Base-by-base conservation (phyloP, 2,113 vertebrate species). In the Desmodus rotundus region DNA sequence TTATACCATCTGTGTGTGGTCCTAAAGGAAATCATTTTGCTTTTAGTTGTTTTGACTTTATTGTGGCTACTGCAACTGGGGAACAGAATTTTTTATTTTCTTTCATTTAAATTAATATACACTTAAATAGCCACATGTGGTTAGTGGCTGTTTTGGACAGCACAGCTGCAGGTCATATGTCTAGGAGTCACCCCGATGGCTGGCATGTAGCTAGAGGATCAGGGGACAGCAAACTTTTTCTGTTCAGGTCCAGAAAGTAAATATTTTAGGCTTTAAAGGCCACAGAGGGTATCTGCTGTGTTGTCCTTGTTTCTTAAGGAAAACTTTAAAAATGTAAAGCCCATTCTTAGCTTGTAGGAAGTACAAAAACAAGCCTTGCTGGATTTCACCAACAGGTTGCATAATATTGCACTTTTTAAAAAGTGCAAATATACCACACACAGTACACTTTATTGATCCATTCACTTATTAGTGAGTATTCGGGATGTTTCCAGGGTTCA, bases 91-190 rank as follows among this genome's bases (percentile, higher is more conserved):
- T 90, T 11, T 76, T 17, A 7, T 76, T 82, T 86, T 91, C 54
- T 81, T 89, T 87, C 85, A 90, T 84, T 93, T 76, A 80, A 68
- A 74, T 43, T 67, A 93, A 85, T 68, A 77, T 38, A 95, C 88
- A 41, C 26, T 84, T 68, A 65, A 96, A 38, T 17, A 86, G 58
- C 70, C 24, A 81, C 36, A 38, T 36, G n/a, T 72, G 65, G 78
- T 41, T 47, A 45, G 33, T 15, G 7, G 67, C 20, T 17, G 2
- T 54, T 89, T 41, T 38, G 6, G 38, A 93, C 20, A 82, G 54
- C 61, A 86, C 15, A 17, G 36, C 56, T 91, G 22, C 54, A 80
- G 24, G 74, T 22, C 43, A 85, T 5, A 45, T 14, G 54, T 63
- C 54, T 87, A 74, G 16, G 33, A 72, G 14, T 70, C 56, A 77